Percentiles rank a stretch among this genome's conserved stretches.
phyloP scores from a whole-genome alignment of 2,113 vertebrate species.

The Carlito syrichta region DNA sequence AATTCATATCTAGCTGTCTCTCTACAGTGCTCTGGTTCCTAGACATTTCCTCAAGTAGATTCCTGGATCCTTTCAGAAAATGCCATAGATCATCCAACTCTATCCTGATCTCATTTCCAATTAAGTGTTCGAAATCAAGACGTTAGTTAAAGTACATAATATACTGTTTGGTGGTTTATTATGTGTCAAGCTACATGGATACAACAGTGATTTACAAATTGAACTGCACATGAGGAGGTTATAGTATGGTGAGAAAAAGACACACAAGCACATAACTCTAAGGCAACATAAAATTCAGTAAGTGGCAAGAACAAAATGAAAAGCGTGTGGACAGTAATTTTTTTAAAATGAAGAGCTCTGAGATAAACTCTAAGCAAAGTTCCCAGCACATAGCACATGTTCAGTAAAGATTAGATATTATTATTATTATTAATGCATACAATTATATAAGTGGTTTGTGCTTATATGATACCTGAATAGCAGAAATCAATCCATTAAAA shows the following conservation, averaged over 20 bases:
- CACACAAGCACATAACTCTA: neutral
- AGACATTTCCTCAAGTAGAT: neutral
- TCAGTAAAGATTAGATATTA: neutral
- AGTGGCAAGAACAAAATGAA: neutral
- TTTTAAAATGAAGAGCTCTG: neutral
- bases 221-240: neutral
- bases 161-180: neutral
- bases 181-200: neutral
- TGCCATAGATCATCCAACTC: neutral
- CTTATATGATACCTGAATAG: neutral
- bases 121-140: neutral
- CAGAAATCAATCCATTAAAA: neutral
- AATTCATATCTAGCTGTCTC: constrained; percentile 25
- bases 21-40: neutral
- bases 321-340: neutral
- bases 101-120: neutral
- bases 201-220: neutral
- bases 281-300: neutral
- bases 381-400: rapidly evolving
- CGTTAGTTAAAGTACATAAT: neutral
- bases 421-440: neutral
- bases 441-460: neutral
- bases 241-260: neutral
- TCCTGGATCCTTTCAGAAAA: neutral
- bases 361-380: neutral